Evolutionary conservation across 2,888 invertebrate genomes (phyloP).

Genomic region (Chirona hameri): DNA sequence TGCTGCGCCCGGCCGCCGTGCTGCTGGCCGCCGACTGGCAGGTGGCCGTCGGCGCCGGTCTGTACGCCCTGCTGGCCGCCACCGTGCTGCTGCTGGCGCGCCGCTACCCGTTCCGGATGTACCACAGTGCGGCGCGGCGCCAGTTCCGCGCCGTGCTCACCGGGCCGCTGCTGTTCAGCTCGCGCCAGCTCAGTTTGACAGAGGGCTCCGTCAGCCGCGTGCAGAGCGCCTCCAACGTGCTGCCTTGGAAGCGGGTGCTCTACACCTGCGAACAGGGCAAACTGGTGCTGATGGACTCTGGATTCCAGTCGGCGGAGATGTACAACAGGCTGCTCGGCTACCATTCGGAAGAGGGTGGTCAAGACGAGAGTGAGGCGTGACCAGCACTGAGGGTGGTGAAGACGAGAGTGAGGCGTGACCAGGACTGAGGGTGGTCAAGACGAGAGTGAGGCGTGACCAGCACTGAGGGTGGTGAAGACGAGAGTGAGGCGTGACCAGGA

Average conservation of each 20-base stretch:
- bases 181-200: neutral
- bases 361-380: neutral
- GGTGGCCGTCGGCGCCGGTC: neutral
- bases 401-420: neutral
- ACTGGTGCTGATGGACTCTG: neutral
- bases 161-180: neutral
- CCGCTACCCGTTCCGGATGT: conserved; percentile 22
- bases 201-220: neutral
- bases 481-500: neutral
- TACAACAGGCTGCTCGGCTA: conserved; percentile 4
- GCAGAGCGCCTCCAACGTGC: neutral
- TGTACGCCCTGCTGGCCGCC: neutral
- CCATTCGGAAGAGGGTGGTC: neutral
- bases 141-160: neutral
- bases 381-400: neutral
- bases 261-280: neutral
- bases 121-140: conserved; percentile 5
- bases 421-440: neutral
- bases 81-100: neutral
- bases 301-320: neutral
- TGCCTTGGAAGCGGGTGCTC: neutral
- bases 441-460: neutral
- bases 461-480: neutral
- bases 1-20: neutral
- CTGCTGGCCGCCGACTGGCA: neutral